Percentiles rank a stretch among this genome's conserved stretches.
phyloP scores from a whole-genome alignment of 2,888 invertebrate genomes.

The Parnassius smintheus region DNA sequence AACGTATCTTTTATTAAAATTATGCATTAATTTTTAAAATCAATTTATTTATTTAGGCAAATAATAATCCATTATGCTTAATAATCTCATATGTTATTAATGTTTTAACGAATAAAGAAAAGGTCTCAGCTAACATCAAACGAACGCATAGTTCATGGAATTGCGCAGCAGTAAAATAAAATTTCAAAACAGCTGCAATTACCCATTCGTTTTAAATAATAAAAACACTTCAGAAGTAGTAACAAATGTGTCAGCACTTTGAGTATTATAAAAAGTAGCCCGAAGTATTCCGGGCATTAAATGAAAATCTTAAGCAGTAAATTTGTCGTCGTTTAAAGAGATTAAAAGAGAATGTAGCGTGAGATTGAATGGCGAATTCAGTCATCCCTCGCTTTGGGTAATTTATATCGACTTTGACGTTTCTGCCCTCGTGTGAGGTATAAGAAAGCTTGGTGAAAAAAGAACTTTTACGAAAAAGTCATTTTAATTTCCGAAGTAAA shows the following conservation, averaged over 20 bases:
- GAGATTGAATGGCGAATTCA: constrained; percentile 73
- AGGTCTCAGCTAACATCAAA: constrained; percentile 12
- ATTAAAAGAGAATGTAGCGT: constrained; percentile 76
- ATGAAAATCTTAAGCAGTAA: constrained; percentile 70
- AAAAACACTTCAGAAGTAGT: constrained; percentile 27
- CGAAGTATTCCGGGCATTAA: constrained; percentile 55
- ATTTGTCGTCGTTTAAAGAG: constrained; percentile 74
- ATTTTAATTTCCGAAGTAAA: too few relatives aligned
- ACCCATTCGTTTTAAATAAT: constrained; percentile 33
- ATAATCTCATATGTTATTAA: neutral
- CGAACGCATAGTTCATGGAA: constrained; percentile 17
- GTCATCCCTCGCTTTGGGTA: constrained; percentile 49
- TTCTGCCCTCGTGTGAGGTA: constrained; percentile 42
- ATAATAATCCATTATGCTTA: neutral
- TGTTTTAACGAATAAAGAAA: neutral
- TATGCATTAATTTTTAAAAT: neutral
- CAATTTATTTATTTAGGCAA: too few relatives aligned
- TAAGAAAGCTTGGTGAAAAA: constrained; percentile 23
- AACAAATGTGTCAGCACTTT: constrained; percentile 55
- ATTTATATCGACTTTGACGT: constrained; percentile 64
- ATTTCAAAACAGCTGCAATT: constrained; percentile 36
- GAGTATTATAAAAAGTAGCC: constrained; percentile 46
- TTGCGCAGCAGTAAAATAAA: constrained; percentile 37
- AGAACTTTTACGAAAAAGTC: too few relatives aligned
- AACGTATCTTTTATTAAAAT: too few relatives aligned